A percentile compares a stretch with the other conserved stretches of the same genome.
These are phyloP conservation scores for Etheostoma cragini DNA, from an alignment of 2,113 vertebrate species.

Conservation along the genomic window DNA sequence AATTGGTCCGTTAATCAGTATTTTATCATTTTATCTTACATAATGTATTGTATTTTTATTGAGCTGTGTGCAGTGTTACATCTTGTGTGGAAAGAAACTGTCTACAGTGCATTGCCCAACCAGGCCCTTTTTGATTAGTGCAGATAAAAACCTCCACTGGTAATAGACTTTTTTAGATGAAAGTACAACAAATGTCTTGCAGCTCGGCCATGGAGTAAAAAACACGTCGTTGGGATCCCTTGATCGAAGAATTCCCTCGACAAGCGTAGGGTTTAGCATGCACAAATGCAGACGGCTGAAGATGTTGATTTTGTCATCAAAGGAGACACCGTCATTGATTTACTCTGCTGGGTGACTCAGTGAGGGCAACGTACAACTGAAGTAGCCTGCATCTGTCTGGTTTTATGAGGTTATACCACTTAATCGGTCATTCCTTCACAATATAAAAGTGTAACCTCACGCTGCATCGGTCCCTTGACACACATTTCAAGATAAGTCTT, in stretches of 20 bases:
- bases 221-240: too few relatives aligned
- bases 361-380: conserved; percentile 7
- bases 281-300: conserved; percentile 23
- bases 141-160: not conserved
- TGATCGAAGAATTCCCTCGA: not conserved
- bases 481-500: not conserved
- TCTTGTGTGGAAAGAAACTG: not conserved
- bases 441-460: conserved; percentile 34
- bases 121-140: not conserved
- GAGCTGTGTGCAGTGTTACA: not conserved
- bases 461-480: not conserved
- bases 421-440: conserved; percentile 17
- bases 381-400: conserved; percentile 2
- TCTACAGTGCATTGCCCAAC: not conserved
- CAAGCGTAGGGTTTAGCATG: not conserved
- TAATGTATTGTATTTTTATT: too few relatives aligned
- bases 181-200: not conserved
- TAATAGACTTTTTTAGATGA: not conserved
- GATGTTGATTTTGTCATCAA: conserved; percentile 34
- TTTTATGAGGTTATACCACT: conserved; percentile 50
- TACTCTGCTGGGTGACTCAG: conserved; percentile 2
- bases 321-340: conserved; percentile 52
- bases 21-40: too few relatives aligned
- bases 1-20: not conserved
- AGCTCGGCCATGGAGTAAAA: not conserved